phyloP scores from a whole-genome alignment of 2,113 vertebrate genomes.

The Petrocephalus zakoni region DNA sequence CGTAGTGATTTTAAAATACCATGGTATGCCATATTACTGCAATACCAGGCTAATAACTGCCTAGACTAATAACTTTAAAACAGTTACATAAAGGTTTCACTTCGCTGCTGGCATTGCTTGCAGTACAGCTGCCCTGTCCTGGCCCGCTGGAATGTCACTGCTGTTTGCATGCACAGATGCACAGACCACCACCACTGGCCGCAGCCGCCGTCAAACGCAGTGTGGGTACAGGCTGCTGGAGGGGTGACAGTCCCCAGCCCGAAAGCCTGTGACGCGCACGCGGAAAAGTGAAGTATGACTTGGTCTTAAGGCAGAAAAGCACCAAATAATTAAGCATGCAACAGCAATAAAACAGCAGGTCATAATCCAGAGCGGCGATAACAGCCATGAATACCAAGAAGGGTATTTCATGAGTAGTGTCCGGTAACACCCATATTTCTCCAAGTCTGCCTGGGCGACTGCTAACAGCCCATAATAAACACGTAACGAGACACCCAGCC shows the following conservation, averaged over 20 bases:
- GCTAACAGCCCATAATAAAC: not conserved
- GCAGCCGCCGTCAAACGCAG: not conserved
- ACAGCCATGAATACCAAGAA: not conserved
- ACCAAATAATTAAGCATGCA: not conserved
- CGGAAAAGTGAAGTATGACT: not conserved
- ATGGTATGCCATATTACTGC: not conserved
- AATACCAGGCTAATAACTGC: not conserved
- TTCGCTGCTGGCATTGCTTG: too few relatives aligned
- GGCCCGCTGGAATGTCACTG: too few relatives aligned
- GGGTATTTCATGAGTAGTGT: not conserved
- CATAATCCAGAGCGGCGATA: too few relatives aligned
- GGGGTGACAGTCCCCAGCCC: not conserved
- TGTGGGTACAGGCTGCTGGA: not conserved
- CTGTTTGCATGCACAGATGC: too few relatives aligned
- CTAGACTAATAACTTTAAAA: not conserved
- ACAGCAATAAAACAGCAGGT: not conserved
- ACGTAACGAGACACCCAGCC: not conserved
- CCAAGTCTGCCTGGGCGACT: not conserved
- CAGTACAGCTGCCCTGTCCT: too few relatives aligned
- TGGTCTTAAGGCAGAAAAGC: not conserved
- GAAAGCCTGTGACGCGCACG: not conserved
- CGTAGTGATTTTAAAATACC: not conserved
- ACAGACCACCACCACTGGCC: too few relatives aligned
- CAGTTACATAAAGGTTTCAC: not conserved
- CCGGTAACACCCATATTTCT: not conserved